Evolutionary conservation across 1,140 invertebrate genomes (phyloP), one percentile per base, ranked within the genome.

Genomic region (Solen grandis): DNA sequence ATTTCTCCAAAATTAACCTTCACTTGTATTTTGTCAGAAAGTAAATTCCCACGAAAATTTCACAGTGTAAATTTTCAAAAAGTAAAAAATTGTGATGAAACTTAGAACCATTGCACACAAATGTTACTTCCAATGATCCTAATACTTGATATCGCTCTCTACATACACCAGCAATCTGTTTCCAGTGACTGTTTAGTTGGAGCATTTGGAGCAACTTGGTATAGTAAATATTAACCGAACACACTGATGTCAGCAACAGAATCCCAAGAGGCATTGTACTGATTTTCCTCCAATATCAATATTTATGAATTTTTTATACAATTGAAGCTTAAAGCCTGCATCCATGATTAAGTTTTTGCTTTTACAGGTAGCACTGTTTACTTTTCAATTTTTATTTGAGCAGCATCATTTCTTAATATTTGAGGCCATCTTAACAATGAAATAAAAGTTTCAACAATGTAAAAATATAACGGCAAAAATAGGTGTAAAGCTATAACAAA

Each of bases 281-380:
- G 5, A 1, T 2, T 35, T 16, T 2, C 19, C 19, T 35, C 22
- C 14, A 63, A 63, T 35, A 36, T 63, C 27, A 5, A 22, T 25
- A 63, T 35, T 8, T 5, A 63, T 36, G 41, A n/a, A 63, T 8
- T 63, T 63, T 63, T n/a, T 13, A 4, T 63, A 31, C n/a, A 63
- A 25, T 35, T 36, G 19, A 2, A 13, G 33, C 16, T 8, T 63
- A 27, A 63, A 63, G 35, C 41, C 25, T 36, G 41, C 4, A 36
- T 63, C 31, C 54, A 55, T 55, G 19, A 55, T 55, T 27, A 55
- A 19, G 5, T n/a, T 4, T 55, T 55, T 55, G 10, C 33, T 31
- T 63, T 63, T 36, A 35, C n/a, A n/a, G n/a, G n/a, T n/a, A n/a
- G 60, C 31, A 63, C 60, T 55, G 41, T 8, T 33, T 36, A 63